Evolutionary conservation across 2,888 invertebrate species (phyloP), one percentile per base, ranked within the genome.

Genomic region (Anagyrus pseudococci): DNA sequence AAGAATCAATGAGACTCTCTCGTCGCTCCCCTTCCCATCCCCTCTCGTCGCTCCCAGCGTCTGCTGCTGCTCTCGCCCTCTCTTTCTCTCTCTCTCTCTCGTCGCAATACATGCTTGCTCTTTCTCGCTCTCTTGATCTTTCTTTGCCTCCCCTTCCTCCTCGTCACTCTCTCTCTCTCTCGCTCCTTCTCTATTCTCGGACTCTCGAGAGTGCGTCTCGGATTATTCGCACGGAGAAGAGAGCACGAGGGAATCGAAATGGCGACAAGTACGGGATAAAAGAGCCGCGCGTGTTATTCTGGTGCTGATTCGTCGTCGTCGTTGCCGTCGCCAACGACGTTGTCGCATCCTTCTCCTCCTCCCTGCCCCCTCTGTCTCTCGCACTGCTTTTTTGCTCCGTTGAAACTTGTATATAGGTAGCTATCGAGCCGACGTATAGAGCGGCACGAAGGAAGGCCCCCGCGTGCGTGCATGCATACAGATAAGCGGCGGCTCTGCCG

Each of bases 21-120:
- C 33, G 10, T 29, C 29, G 29, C 33, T 10, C 33, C 13, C 33
- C 23, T 2, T n/a, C 68, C 68, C 0, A 15, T n/a, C 13, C 17
- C 29, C 33, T 8, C 33, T 37, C 33, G 33, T n/a, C n/a, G n/a
- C n/a, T n/a, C n/a, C n/a, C n/a, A n/a, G n/a, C n/a, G n/a, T n/a
- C n/a, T n/a, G n/a, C n/a, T n/a, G n/a, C n/a, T n/a, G n/a, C n/a
- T 8, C 33, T 37, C 4, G 33, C 4, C 2, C 33, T 37, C 33
- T 37, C 15, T 37, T 37, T 37, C 33, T 37, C 15, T 8, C 33
- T 37, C 8, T 8, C 33, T 37, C 33, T 8, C 33, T 37, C 33
- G n/a, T n/a, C n/a, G n/a, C n/a, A n/a, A n/a, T n/a, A n/a, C n/a
- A n/a, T n/a, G n/a, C 33, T 37, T 2, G 33, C 4, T 2, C 33